These are phyloP conservation scores for Bolborhynchus lineola DNA, from an alignment of 2,113 vertebrate species.

Conservation along the genomic window DNA sequence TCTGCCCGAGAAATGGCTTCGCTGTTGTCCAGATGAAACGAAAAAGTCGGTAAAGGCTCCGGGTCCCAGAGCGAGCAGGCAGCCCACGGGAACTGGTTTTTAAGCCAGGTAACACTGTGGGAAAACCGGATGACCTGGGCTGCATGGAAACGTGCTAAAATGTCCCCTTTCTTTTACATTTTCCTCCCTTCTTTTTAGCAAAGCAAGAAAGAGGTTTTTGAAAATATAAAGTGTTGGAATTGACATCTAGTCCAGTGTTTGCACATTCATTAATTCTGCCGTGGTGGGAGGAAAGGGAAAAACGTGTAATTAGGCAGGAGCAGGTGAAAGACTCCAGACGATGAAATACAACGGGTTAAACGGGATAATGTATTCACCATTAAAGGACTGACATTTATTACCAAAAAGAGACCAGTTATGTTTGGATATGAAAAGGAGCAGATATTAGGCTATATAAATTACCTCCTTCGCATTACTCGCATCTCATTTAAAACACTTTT, in stretches of 20 bases:
- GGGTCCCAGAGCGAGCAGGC: not conserved
- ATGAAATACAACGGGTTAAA: slow-evolving; percentile 62
- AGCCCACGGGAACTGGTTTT: slow-evolving; percentile 19
- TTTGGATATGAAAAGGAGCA: slow-evolving; percentile 44
- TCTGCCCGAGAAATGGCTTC: not conserved
- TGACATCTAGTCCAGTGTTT: not conserved
- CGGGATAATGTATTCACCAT: slow-evolving; percentile 55
- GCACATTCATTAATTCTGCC: slow-evolving; percentile 24
- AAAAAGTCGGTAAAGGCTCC: not conserved
- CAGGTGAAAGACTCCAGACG: slow-evolving; percentile 63
- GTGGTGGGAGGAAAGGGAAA: slow-evolving; percentile 10
- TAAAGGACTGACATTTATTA: slow-evolving; percentile 51
- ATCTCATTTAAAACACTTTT: not conserved
- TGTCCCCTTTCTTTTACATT: not conserved
- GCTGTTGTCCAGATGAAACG: not conserved
- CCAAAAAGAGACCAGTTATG: slow-evolving; percentile 52
- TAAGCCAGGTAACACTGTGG: slow-evolving; percentile 47
- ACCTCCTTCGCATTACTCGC: not conserved
- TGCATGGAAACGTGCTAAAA: slow-evolving; percentile 17
- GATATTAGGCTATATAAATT: slow-evolving; percentile 41
- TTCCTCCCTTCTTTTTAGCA: not conserved
- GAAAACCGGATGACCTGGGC: slow-evolving; percentile 50
- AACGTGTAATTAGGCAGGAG: slow-evolving; percentile 53
- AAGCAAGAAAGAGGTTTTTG: not conserved
- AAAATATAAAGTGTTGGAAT: slow-evolving; percentile 40